Base-by-base conservation (phyloP, 2,797 vertebrate genomes). In the Lacerta agilis region DNA sequence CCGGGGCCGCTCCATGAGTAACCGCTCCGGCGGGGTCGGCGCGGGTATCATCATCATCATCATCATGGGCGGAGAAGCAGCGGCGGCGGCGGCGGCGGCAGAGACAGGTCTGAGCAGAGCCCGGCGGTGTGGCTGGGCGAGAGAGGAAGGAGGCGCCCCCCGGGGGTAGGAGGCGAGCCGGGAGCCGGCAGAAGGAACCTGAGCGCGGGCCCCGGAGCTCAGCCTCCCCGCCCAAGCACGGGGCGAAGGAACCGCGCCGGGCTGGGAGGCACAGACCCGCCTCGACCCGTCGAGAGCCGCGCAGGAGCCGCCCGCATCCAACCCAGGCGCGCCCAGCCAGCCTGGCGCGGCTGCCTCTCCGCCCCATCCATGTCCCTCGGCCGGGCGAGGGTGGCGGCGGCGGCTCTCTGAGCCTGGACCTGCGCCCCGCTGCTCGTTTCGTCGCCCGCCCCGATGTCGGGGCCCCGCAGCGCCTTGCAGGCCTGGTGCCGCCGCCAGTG, bases 401-500 rank as follows among this genome's bases (percentile, higher is more conserved):
- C 58, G 83, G 69, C 38, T 36, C 18, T 49, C 17, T 85, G 69
- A 88, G 89, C 75, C 87, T 87, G 43, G 73, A 85, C 27, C 66
- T 33, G 49, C 49, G 49, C 20, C 41, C 36, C 64, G 43, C 13
- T 41, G 27, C 71, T 17, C n/a, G n/a, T 15, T 36, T 38, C 5
- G 18, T 73, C 7, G 61, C 72, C 71, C 86, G 90, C 71, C 66
- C 82, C 91, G 69, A 98, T 99, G 98, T 98, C 98, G 73, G 98
- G 98, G 25, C 96, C 98, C 84, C 98, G 97, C 95, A 95, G 93
- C 86, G 98, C 98, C 92, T 97, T 99, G 23, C 98, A 98, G 96
- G 98, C 98, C 95, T 99, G 98, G 98, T 99, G 98, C 96, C 97
- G 98, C 92, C 96, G 95, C 55, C 98, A 99, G 92, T 99, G 98